These are phyloP conservation scores for Psittacula cyanocephala DNA, from an alignment of 2,113 vertebrate genomes.

Conservation along the genomic window DNA sequence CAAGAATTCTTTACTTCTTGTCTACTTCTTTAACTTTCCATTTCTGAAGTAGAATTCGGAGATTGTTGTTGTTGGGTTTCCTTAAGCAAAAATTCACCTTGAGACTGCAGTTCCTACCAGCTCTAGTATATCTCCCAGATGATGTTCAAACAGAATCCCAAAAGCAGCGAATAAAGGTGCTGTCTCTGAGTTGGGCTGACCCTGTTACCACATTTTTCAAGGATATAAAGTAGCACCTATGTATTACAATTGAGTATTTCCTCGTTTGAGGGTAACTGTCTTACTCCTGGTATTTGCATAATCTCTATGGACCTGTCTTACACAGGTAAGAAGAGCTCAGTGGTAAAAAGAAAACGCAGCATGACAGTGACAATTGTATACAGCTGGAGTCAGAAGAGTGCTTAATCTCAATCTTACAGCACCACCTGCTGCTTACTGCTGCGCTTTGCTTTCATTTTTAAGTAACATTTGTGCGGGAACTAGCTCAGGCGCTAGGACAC, in stretches of 20 bases:
- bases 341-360: neutral
- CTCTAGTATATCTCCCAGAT: neutral
- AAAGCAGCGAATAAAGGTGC: neutral
- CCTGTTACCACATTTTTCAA: neutral
- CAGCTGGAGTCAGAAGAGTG: too few relatives aligned
- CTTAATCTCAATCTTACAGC: conserved; percentile 52
- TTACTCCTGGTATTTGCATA: neutral
- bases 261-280: neutral
- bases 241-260: neutral
- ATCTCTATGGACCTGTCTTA: neutral
- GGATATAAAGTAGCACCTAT: neutral
- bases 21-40: neutral
- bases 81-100: neutral
- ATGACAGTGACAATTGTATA: neutral
- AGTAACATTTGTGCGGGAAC: neutral
- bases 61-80: neutral
- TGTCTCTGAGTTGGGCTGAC: neutral
- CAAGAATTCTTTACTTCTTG: neutral
- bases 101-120: neutral
- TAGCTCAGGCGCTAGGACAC: neutral
- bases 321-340: neutral
- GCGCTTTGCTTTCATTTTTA: neutral
- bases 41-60: neutral
- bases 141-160: neutral
- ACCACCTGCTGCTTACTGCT: conserved; percentile 68